Evolutionary conservation across 2,113 vertebrate genomes (phyloP), one percentile per base, ranked within the genome.

Genomic region (Ctenodactylus gundi): DNA sequence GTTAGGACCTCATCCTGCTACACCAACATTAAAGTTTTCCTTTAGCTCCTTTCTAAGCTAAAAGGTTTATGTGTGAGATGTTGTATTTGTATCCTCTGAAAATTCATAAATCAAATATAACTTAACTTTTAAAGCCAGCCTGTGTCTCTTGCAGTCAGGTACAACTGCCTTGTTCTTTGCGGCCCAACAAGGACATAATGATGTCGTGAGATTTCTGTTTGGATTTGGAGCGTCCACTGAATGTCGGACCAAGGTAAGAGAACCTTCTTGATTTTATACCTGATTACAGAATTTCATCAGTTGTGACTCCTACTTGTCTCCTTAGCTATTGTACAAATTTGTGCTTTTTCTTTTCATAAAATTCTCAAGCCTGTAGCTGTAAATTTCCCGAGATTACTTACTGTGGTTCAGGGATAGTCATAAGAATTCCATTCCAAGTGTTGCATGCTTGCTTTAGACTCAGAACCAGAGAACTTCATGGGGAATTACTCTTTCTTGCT

Each of bases 171-270:
- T 99, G 84, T 99, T 99, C 98, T 99, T 99, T 86, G 99, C 99
- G 96, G 98, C 99, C 58, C 99, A 99, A 94, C 99, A 99, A 98
- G 99, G 99, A 81, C 99, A 99, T 94, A 98, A 99, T 2, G 98
- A 99, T 0, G 97, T 99, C 0, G 98, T 99, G 95, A 99, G 99
- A 98, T 99, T 99, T 94, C 99, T 99, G 92, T 99, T 99, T 97
- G 99, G 99, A 92, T 99, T 99, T 88, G 99, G 99, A 89, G 99
- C 99, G 80, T 99, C 99, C 60, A 99, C 99, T 82, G 99, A 99
- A 97, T 99, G 98, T 97, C 98, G 98, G 95, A 99, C 99, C 49
- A 99, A 99, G 98, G 99, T 99, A 98, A 97, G 98, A 95, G 25
- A 85, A 39, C 14, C 7, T 57, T 77, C 49, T 67, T 78, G 87